Percentiles rank a stretch among this genome's conserved stretches.
These are phyloP conservation scores for Spheniscus humboldti DNA, from an alignment of 2,797 vertebrate genomes.

Conservation along the genomic window DNA sequence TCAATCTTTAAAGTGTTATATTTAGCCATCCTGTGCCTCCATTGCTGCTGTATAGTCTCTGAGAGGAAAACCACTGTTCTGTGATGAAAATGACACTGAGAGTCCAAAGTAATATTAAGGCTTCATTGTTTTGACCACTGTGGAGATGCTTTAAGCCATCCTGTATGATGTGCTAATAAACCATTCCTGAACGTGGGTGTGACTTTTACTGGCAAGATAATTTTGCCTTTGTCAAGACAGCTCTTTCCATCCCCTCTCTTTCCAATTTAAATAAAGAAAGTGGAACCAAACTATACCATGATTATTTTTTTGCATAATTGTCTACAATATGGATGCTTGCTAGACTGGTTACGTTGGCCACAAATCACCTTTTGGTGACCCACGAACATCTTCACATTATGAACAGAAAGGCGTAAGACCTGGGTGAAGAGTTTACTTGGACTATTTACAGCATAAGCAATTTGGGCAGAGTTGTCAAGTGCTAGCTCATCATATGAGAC, in stretches of 20 bases:
- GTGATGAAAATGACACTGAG: background rate
- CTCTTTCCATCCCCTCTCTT: background rate
- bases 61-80: background rate
- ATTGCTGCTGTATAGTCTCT: background rate
- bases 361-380: constrained; percentile 40
- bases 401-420: background rate
- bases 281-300: background rate
- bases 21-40: background rate
- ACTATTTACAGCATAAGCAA: background rate
- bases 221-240: constrained; percentile 3
- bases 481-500: background rate
- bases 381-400: background rate
- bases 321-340: background rate
- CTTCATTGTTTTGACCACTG: background rate
- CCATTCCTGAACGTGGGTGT: background rate
- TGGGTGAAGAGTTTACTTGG: constrained; percentile 11
- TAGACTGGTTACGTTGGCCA: constrained; percentile 15
- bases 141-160: background rate
- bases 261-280: too few species aligned
- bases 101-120: background rate
- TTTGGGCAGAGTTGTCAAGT: background rate
- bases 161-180: background rate
- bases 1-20: background rate
- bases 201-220: background rate
- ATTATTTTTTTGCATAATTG: constrained; percentile 29